A percentile compares a stretch with the other conserved stretches of the same genome.
Conservation (phyloP, 2,888 invertebrate species). For the Drosophila robusta region DNA sequence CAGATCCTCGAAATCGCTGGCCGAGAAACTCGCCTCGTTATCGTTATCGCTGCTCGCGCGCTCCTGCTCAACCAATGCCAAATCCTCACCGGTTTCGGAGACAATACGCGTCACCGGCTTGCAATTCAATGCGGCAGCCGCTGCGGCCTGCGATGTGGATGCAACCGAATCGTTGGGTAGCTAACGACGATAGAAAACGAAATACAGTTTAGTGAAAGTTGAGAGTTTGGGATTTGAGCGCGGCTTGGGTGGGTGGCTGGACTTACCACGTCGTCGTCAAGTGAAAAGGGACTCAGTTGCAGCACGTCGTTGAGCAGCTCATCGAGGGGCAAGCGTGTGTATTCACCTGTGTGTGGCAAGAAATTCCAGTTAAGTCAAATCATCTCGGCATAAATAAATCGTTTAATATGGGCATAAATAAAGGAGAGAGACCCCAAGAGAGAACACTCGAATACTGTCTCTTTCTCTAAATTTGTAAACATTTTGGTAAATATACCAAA, state of each 20-base stretch:
- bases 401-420: conserved; percentile 3
- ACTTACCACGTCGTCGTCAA: conserved; percentile 80
- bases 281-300: conserved; percentile 81
- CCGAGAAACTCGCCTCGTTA: conserved; percentile 42
- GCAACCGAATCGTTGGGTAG: conserved; percentile 71
- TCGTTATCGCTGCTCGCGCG: conserved; percentile 24
- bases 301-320: conserved; percentile 84
- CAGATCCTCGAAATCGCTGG: conserved; percentile 74
- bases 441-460: not conserved
- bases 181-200: conserved; percentile 20
- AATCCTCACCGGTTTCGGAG: conserved; percentile 68
- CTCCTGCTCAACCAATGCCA: conserved; percentile 23
- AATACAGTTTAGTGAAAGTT: conserved; percentile 16
- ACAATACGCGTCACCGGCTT: conserved; percentile 33
- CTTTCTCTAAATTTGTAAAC: not conserved
- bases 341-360: conserved; percentile 81
- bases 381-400: conserved; percentile 40
- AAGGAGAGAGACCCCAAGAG: conserved; percentile 3
- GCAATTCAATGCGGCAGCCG: conserved; percentile 60
- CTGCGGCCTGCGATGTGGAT: conserved; percentile 81
- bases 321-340: conserved; percentile 84
- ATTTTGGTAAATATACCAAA: conserved; percentile 47
- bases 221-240: not conserved
- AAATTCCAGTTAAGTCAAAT: conserved; percentile 42
- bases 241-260: not conserved